Conservation (phyloP, 2,797 vertebrate genomes). For the Pseudochirops corinnae region DNA sequence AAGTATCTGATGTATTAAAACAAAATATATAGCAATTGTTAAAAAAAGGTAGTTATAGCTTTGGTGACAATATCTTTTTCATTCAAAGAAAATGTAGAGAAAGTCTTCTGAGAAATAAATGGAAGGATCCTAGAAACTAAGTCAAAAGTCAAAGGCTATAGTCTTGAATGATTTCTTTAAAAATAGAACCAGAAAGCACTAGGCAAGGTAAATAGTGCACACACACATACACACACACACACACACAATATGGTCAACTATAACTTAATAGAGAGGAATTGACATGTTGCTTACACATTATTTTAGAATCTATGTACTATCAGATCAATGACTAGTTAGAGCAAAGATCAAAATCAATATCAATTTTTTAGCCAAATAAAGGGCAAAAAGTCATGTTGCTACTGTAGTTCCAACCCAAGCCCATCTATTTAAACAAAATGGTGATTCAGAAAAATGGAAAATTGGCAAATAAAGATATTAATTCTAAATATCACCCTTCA, state of each 20-base stretch:
- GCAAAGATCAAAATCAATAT: neutral
- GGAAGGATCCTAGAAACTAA: neutral
- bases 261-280: neutral
- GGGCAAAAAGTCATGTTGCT: neutral
- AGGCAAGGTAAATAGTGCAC: neutral
- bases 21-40: neutral
- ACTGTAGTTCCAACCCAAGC: neutral
- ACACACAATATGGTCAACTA: neutral
- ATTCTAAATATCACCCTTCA: neutral
- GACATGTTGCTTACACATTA: neutral
- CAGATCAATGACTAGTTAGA: neutral
- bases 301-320: neutral
- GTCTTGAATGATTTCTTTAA: neutral
- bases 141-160: neutral
- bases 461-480: neutral
- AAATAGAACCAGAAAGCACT: neutral
- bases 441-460: neutral
- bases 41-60: neutral
- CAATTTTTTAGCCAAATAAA: neutral
- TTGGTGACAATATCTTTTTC: neutral
- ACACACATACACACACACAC: too few relatives aligned
- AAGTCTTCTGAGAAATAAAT: neutral
- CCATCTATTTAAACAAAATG: neutral
- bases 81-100: neutral
- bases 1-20: neutral